Base-by-base conservation (phyloP, 2,797 vertebrate genomes). In the Notolabrus celidotus region DNA sequence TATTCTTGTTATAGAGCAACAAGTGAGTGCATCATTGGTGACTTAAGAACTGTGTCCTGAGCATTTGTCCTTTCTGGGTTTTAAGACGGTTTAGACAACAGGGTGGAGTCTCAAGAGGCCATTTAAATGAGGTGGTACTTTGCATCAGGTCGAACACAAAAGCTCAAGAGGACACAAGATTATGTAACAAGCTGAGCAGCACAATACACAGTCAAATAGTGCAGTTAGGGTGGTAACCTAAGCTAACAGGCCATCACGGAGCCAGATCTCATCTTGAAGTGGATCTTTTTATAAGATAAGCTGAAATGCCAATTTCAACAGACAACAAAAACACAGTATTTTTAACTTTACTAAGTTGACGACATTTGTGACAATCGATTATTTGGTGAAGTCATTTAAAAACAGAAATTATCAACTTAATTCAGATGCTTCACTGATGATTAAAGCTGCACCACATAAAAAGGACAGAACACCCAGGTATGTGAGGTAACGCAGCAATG, bases 61-160 rank as follows among this genome's bases (percentile, higher is more conserved):
- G 33, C 68, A 10, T 52, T 52, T 46, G 56, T 64, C 50, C 23
- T 46, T 59, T 46, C 33, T 33, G 27, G 17, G 22, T 49, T 66
- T 46, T 54, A 41, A 7, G 16, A 70, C 41, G 71, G 75, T 87
- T 85, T 80, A 51, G 72, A 85, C 67, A 86, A 34, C 5, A 9
- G 69, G 64, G 60, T 59, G 81, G 69, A 60, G 81, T 69, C 47
- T 64, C 9, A 46, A 67, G 64, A 67, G 27, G 55, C 15, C 34
- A 79, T 86, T 79, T 66, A 91, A 91, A 92, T 87, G 51, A 88
- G 63, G 58, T 27, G 38, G 62, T 53, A 70, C 49, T 89, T 92
- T 90, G 87, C 88, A 86, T 87, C 60, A 64, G 75, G 51, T 66
- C 49, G 54, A 56, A 61, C 79, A 87, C 79, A 90, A 89, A 86